Conservation (phyloP, 2,113 vertebrate species). For the Rhabdomys dilectus region DNA sequence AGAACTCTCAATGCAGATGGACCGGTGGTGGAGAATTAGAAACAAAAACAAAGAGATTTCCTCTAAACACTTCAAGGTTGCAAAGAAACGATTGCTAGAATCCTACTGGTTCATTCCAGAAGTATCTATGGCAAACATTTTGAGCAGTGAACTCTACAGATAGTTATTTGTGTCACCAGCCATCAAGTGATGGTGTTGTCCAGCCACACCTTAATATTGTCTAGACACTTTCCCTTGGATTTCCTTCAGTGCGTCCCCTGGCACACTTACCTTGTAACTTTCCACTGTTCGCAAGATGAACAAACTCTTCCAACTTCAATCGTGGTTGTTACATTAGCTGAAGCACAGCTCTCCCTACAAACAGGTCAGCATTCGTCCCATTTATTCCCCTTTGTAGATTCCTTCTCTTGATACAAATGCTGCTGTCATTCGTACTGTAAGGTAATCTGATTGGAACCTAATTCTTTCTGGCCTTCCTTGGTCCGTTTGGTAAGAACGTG, state of each 20-base stretch:
- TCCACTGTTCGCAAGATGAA: constrained; percentile 32
- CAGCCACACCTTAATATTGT: constrained; percentile 75
- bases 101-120: constrained; percentile 59
- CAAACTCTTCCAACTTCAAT: not conserved
- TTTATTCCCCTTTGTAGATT: not conserved
- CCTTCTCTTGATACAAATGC: not conserved
- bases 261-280: constrained; percentile 58
- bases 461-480: not conserved
- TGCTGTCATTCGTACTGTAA: not conserved
- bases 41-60: constrained; percentile 59
- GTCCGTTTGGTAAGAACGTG: not conserved
- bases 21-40: constrained; percentile 11
- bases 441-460: not conserved
- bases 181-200: constrained; percentile 47
- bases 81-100: constrained; percentile 72
- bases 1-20: constrained; percentile 30
- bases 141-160: constrained; percentile 68
- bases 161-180: constrained; percentile 58
- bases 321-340: constrained; percentile 68
- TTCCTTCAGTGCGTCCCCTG: constrained; percentile 73
- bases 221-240: constrained; percentile 78
- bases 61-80: constrained; percentile 66
- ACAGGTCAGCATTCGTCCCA: not conserved
- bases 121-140: constrained; percentile 74
- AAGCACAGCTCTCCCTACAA: constrained; percentile 58